Conservation (phyloP, 2,797 vertebrate genomes). For the Neomorphus geoffroyi region DNA sequence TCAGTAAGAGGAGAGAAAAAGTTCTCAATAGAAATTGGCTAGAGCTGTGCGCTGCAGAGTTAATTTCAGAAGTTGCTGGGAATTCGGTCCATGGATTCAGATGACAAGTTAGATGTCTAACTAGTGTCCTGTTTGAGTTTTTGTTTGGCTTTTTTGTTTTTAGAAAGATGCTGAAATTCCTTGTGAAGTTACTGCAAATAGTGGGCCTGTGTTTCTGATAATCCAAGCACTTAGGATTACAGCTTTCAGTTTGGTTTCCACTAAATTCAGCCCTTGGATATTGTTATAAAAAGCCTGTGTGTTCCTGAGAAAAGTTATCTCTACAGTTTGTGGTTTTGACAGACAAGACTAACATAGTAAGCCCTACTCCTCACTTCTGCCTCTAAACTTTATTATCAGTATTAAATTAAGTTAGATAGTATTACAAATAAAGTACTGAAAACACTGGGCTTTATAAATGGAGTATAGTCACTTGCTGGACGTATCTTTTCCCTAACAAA, state of each 20-base stretch:
- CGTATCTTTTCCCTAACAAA: not conserved
- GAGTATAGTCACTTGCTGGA: not conserved
- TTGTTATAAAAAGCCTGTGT: not conserved
- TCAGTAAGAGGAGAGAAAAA: not conserved
- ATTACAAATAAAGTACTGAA: constrained; percentile 23
- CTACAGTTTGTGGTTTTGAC: not conserved
- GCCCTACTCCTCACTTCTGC: not conserved
- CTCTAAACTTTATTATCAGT: not conserved
- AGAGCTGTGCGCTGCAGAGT: not conserved
- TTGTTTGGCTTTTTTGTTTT: not conserved
- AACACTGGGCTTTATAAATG: not conserved
- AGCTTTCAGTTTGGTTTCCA: not conserved
- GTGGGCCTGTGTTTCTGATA: not conserved
- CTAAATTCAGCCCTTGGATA: not conserved
- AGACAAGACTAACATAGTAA: not conserved
- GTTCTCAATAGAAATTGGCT: not conserved
- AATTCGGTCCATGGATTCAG: not conserved
- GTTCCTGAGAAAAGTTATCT: constrained; percentile 6
- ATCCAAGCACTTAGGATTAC: not conserved
- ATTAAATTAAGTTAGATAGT: not conserved
- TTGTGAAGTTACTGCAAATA: not conserved
- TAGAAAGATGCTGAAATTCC: not conserved
- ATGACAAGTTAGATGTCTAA: not conserved
- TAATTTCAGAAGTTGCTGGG: not conserved
- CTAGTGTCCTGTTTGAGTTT: accelerated